phyloP scores from a whole-genome alignment of 1,140 invertebrate species.

The Drosophila saltans region DNA sequence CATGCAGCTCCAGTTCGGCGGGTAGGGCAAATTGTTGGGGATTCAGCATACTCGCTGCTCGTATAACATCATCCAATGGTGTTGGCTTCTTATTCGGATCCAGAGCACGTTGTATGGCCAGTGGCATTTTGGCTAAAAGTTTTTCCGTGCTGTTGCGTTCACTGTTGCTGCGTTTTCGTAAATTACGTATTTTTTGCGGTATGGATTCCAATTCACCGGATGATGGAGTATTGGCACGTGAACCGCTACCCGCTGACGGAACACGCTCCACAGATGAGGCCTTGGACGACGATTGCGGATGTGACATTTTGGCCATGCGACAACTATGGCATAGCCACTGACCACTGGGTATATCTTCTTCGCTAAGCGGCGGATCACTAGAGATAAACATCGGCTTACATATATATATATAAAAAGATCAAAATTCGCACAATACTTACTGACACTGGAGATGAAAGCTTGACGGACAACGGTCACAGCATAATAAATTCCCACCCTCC shows the following conservation, averaged over 20 bases:
- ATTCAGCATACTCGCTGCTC: slow-evolving; percentile 92
- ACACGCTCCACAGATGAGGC: slow-evolving; percentile 76
- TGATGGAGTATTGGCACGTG: slow-evolving; percentile 72
- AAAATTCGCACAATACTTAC: slow-evolving; percentile 85
- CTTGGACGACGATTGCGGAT: slow-evolving; percentile 63
- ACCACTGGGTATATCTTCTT: slow-evolving; percentile 94
- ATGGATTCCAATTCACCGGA: slow-evolving; percentile 71
- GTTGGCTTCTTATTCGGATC: slow-evolving; percentile 84
- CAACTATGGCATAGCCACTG: slow-evolving; percentile 96
- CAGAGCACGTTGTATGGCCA: slow-evolving; percentile 69
- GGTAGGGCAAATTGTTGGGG: slow-evolving; percentile 95
- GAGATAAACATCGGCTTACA: not conserved
- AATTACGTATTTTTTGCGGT: slow-evolving; percentile 76
- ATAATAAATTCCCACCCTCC: slow-evolving; percentile 97
- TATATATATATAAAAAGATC: too few species aligned
- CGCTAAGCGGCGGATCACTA: slow-evolving; percentile 95
- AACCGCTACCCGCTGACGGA: slow-evolving; percentile 55
- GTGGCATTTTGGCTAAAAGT: slow-evolving; percentile 66
- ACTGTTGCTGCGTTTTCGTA: slow-evolving; percentile 79
- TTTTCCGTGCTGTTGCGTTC: slow-evolving; percentile 76
- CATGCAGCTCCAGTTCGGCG: slow-evolving; percentile 89
- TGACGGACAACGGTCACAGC: slow-evolving; percentile 96
- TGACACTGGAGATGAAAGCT: slow-evolving; percentile 97
- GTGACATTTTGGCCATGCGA: slow-evolving; percentile 79
- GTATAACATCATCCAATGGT: slow-evolving; percentile 89